A percentile compares a stretch with the other conserved stretches of the same genome.
phyloP scores from a whole-genome alignment of 2,113 vertebrate genomes.

The Apteryx mantelli region DNA sequence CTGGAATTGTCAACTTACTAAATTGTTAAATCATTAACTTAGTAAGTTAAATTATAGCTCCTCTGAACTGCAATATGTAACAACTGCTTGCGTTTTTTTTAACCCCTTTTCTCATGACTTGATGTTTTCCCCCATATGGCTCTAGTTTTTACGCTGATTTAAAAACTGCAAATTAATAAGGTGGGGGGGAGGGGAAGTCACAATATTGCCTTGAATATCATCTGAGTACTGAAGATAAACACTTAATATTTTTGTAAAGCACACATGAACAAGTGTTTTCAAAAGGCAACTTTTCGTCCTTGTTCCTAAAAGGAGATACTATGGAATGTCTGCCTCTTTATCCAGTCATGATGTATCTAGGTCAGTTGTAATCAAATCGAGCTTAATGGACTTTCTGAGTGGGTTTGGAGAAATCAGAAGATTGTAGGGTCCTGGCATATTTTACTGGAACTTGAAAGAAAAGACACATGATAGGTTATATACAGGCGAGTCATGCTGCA shows the following conservation, averaged over 20 bases:
- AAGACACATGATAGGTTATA: neutral
- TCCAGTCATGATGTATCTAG: neutral
- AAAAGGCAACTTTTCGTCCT: no score
- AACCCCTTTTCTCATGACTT: neutral
- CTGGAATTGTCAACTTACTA: neutral
- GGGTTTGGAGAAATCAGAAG: neutral
- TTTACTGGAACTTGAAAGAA: neutral
- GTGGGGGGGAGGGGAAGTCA: neutral
- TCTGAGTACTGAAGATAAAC: neutral
- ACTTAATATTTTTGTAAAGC: no score
- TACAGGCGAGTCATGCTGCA: neutral
- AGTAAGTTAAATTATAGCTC: neutral
- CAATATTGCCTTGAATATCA: neutral
- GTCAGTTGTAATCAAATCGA: neutral
- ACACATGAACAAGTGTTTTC: neutral
- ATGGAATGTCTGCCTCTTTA: no score
- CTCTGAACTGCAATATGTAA: neutral
- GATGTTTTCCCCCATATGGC: neutral
- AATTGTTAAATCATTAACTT: neutral
- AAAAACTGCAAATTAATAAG: neutral
- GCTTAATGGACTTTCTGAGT: neutral
- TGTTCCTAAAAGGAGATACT: neutral
- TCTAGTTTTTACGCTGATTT: neutral
- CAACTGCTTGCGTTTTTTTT: neutral
- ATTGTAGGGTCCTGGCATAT: neutral